Conservation (phyloP, 2,113 vertebrate genomes). For the Scomber scombrus region DNA sequence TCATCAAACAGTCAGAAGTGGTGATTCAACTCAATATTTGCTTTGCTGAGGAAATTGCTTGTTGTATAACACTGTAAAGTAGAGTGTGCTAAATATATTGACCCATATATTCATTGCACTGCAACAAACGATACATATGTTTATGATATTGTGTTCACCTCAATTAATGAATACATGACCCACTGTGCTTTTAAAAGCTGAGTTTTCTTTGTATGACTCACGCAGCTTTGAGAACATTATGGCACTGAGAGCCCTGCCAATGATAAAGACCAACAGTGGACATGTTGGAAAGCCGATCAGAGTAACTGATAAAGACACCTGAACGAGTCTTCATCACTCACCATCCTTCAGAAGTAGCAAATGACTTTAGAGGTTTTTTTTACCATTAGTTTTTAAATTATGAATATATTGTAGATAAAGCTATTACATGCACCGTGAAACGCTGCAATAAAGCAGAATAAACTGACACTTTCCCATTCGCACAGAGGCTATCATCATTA, state of each 20-base stretch:
- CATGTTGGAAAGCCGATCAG: conserved; percentile 33
- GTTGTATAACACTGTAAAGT: no score
- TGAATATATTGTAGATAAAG: conserved; percentile 38
- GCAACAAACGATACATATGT: no score
- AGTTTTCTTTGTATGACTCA: neutral
- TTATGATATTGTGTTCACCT: no score
- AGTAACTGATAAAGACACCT: conserved; percentile 29
- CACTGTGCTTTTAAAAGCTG: neutral
- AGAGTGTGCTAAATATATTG: no score
- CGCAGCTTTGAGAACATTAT: neutral
- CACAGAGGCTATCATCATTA: conserved; percentile 50
- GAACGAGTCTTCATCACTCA: conserved; percentile 38
- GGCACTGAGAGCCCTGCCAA: neutral
- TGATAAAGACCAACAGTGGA: conserved; percentile 15
- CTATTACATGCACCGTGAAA: conserved; percentile 15
- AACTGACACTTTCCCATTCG: conserved; percentile 14
- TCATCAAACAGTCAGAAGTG: no score
- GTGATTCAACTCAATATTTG: no score
- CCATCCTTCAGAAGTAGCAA: conserved; percentile 33
- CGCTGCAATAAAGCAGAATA: conserved; percentile 54
- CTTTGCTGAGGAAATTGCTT: no score
- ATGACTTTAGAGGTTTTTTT: conserved; percentile 25
- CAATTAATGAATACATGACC: no score
- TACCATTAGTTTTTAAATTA: conserved; percentile 33
- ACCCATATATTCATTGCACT: no score